phyloP scores from a whole-genome alignment of 2,888 invertebrate species.

The Habroteleia sp. region DNA sequence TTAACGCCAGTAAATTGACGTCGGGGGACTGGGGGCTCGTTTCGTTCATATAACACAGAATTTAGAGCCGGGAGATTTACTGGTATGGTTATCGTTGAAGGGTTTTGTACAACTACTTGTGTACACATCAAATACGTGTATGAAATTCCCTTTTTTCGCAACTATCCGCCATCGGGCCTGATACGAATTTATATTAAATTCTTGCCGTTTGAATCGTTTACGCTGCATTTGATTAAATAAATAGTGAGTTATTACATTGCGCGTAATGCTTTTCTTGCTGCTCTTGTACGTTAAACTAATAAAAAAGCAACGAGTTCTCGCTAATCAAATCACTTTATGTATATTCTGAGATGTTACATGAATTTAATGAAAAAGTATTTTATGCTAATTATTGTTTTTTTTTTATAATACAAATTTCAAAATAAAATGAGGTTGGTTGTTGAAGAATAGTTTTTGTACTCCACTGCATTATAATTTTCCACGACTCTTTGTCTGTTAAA shows the following conservation, averaged over 20 bases:
- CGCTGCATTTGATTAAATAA: constrained; percentile 48
- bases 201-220: constrained; percentile 37
- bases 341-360: background rate
- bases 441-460: too few species aligned
- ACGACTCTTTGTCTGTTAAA: too few species aligned
- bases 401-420: background rate
- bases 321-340: constrained; percentile 24
- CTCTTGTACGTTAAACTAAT: background rate
- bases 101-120: constrained; percentile 61
- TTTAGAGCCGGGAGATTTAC: constrained; percentile 67
- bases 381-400: too few species aligned
- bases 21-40: constrained; percentile 63
- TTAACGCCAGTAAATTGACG: constrained; percentile 73
- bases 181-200: constrained; percentile 56
- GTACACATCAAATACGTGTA: constrained; percentile 52
- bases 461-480: too few species aligned
- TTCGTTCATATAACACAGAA: constrained; percentile 62
- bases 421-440: too few species aligned
- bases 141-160: constrained; percentile 54
- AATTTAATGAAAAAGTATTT: constrained; percentile 19
- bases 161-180: constrained; percentile 35
- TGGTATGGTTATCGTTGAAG: constrained; percentile 64
- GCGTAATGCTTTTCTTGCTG: background rate
- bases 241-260: constrained; percentile 11
- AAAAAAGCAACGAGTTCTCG: background rate